Conservation (phyloP, 2,888 invertebrate genomes). For the Campaea margaritaria region DNA sequence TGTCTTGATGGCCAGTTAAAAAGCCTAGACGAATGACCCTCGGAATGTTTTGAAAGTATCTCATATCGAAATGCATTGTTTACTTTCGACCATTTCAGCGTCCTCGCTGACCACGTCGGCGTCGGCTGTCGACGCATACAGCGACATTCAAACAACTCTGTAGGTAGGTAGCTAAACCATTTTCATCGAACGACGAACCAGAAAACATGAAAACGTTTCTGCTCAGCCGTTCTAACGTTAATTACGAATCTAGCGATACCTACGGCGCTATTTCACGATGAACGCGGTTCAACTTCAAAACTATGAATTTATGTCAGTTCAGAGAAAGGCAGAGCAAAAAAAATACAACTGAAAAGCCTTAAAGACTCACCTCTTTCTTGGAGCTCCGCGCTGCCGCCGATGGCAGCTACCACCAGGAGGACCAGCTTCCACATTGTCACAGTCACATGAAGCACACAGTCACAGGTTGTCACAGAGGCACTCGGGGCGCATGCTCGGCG, state of each 20-base stretch:
- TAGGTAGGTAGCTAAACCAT: too few relatives aligned
- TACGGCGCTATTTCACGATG: not conserved
- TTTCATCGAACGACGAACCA: not conserved
- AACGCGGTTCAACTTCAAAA: not conserved
- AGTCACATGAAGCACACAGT: conserved; percentile 51
- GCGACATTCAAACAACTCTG: not conserved
- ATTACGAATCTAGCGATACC: not conserved
- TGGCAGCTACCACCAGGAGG: conserved; percentile 52
- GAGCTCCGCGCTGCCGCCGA: conserved; percentile 59
- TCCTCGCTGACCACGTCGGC: not conserved
- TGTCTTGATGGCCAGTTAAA: too few relatives aligned
- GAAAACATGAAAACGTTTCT: too few relatives aligned
- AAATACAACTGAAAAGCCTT: conserved; percentile 6
- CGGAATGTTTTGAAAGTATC: not conserved
- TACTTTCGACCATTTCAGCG: not conserved
- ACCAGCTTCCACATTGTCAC: conserved; percentile 68
- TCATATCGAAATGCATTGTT: not conserved
- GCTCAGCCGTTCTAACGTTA: not conserved
- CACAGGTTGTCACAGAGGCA: conserved; percentile 22
- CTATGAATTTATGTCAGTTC: conserved; percentile 7
- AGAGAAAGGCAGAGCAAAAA: conserved; percentile 24
- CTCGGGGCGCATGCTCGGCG: conserved; percentile 17
- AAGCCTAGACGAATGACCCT: not conserved
- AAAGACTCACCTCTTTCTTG: conserved; percentile 74
- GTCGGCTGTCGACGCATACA: not conserved